Evolutionary conservation across 2,113 vertebrate species (phyloP).

Genomic region (Ovibos moschatus): DNA sequence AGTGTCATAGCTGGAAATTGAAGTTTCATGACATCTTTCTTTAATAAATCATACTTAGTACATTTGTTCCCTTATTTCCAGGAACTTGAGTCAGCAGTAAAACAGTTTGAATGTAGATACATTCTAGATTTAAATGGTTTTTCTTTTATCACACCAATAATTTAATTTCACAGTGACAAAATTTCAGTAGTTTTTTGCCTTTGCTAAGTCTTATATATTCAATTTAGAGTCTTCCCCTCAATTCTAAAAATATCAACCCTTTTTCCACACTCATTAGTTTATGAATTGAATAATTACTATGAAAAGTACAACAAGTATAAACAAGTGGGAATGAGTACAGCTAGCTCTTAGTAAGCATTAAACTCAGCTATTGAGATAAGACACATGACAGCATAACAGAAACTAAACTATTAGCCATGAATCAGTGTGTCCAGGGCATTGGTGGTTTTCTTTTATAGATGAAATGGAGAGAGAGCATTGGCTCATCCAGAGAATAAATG

Average conservation of each 20-base stretch:
- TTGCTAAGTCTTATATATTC: constrained; percentile 29
- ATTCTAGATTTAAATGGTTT: neutral
- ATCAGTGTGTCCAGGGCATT: neutral
- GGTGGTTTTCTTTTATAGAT: neutral
- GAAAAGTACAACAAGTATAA: neutral
- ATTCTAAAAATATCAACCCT: neutral
- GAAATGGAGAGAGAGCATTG: neutral
- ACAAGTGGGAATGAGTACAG: neutral
- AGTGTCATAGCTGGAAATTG: neutral
- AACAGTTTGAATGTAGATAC: neutral
- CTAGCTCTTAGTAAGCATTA: neutral
- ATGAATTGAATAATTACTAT: neutral
- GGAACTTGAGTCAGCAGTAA: neutral
- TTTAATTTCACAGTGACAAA: neutral
- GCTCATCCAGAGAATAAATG: neutral
- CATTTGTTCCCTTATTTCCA: neutral
- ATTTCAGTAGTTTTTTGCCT: neutral
- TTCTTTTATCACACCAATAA: neutral
- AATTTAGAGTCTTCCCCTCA: neutral
- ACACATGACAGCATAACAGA: neutral
- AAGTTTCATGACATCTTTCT: neutral
- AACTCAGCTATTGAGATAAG: neutral
- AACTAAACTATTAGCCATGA: neutral
- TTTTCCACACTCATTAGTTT: neutral
- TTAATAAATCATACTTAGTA: neutral